phyloP scores from a whole-genome alignment of 2,888 invertebrate genomes.

The Luperina nickerlii region DNA sequence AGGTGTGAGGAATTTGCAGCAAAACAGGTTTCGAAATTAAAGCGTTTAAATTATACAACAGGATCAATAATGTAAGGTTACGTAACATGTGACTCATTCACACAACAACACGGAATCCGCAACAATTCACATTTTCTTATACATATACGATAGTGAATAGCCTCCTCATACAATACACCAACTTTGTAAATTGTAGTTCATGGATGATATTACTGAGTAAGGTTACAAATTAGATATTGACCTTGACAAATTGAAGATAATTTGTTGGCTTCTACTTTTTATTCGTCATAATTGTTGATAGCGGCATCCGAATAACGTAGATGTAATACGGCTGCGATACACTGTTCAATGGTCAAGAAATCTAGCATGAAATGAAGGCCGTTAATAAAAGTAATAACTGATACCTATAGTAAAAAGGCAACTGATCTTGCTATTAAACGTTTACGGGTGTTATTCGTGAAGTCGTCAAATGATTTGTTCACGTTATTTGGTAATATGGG shows the following conservation, averaged over 20 bases:
- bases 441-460: slow-evolving; percentile 52
- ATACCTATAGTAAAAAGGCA: slow-evolving; percentile 43
- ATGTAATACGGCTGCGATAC: slow-evolving; percentile 33
- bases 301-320: slow-evolving; percentile 29
- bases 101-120: slow-evolving; percentile 56
- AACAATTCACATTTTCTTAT: slow-evolving; percentile 55
- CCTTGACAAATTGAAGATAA: slow-evolving; percentile 63
- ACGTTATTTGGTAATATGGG: slow-evolving; percentile 64
- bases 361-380: slow-evolving; percentile 50
- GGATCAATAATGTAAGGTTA: slow-evolving; percentile 63
- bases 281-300: slow-evolving; percentile 54
- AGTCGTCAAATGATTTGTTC: slow-evolving; percentile 55
- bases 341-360: slow-evolving; percentile 38
- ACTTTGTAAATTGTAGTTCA: slow-evolving; percentile 48
- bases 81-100: slow-evolving; percentile 67
- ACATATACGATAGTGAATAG: slow-evolving; percentile 49
- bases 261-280: slow-evolving; percentile 58
- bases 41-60: slow-evolving; percentile 48
- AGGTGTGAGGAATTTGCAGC: slow-evolving; percentile 49
- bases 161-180: slow-evolving; percentile 41
- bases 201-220: slow-evolving; percentile 49
- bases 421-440: slow-evolving; percentile 48
- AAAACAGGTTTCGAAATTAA: slow-evolving; percentile 61
- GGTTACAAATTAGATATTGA: slow-evolving; percentile 61
- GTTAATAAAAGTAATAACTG: slow-evolving; percentile 49